Evolutionary conservation across 2,797 vertebrate genomes (phyloP).

Genomic region (Tragelaphus oryx): DNA sequence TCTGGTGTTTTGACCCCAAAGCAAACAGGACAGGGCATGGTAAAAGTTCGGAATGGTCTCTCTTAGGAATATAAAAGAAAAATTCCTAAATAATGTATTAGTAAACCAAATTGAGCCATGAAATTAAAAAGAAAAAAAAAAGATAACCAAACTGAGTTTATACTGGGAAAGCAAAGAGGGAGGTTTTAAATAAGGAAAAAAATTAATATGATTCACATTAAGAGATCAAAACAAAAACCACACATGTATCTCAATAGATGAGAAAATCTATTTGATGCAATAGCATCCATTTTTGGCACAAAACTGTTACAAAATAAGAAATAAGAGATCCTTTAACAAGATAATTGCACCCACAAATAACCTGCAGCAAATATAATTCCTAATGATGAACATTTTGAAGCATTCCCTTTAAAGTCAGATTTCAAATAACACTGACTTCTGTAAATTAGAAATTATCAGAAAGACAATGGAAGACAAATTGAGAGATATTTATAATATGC

Average conservation of each 20-base stretch:
- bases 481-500: background rate
- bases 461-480: background rate
- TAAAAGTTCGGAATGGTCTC: background rate
- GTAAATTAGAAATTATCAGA: background rate
- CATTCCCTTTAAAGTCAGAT: background rate
- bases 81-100: background rate
- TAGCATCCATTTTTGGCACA: background rate
- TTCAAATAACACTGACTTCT: background rate
- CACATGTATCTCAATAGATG: background rate
- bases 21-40: background rate
- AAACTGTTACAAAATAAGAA: conserved; percentile 8
- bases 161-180: background rate
- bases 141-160: background rate
- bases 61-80: background rate
- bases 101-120: background rate
- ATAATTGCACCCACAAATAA: background rate
- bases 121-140: background rate
- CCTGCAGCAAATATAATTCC: background rate
- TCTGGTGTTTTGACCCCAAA: background rate
- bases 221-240: conserved; percentile 20
- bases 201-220: background rate
- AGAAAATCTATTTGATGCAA: background rate
- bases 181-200: background rate
- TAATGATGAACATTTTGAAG: background rate
- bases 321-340: background rate